These are phyloP conservation scores for Crypturellus tataupa DNA, from an alignment of 2,797 vertebrate species.

Conservation along the genomic window DNA sequence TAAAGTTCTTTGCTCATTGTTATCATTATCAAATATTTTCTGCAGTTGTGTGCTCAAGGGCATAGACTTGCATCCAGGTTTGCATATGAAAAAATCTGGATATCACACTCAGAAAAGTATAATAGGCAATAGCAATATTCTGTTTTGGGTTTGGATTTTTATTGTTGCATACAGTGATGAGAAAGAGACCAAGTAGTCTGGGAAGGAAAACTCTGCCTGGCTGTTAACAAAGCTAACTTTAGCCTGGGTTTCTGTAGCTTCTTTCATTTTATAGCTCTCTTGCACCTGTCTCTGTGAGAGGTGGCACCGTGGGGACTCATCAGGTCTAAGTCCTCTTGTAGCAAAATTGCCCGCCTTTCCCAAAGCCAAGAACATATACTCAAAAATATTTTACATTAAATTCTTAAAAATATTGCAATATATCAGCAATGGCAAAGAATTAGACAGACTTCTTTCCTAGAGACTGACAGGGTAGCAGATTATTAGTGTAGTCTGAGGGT, in stretches of 20 bases:
- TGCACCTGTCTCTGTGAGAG: background rate
- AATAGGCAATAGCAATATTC: background rate
- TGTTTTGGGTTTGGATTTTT: background rate
- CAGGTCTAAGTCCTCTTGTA: background rate
- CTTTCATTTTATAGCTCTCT: background rate
- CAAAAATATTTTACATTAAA: background rate
- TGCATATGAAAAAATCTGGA: background rate
- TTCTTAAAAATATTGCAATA: background rate
- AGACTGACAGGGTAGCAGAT: background rate
- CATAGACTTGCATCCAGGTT: background rate
- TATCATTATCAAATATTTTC: background rate
- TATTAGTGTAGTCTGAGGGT: background rate
- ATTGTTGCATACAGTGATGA: background rate
- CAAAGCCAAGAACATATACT: background rate
- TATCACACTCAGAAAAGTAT: background rate
- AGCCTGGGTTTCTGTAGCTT: background rate
- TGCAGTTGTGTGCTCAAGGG: background rate
- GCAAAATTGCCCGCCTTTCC: background rate
- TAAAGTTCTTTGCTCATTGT: background rate
- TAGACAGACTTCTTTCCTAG: background rate
- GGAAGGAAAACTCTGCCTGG: background rate
- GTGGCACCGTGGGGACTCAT: background rate
- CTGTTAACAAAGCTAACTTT: background rate
- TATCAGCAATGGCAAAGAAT: background rate
- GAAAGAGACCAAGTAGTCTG: background rate